Conservation (phyloP, 2,888 invertebrate genomes). For the Agonopterix subpropinquella region DNA sequence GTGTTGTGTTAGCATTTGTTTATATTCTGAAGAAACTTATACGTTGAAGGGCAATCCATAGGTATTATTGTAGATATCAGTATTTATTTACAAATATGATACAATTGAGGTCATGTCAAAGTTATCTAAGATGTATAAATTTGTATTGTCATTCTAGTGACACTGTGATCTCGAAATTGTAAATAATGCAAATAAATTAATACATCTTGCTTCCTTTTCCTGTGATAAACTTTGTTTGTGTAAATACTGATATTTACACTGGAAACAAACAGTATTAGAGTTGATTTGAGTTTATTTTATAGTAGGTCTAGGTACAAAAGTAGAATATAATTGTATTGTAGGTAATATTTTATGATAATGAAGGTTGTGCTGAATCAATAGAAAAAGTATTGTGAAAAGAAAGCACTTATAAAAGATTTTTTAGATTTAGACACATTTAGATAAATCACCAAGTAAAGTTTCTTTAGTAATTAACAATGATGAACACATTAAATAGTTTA, state of each 20-base stretch:
- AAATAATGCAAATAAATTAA: no score
- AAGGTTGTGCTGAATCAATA: neutral
- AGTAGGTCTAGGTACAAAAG: constrained; percentile 5
- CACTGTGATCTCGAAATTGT: no score
- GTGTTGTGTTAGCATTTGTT: constrained; percentile 50
- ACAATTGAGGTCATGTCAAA: neutral
- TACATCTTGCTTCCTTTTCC: no score
- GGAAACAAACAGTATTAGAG: constrained; percentile 16
- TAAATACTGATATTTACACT: neutral
- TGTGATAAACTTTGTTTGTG: no score
- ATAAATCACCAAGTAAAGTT: no score
- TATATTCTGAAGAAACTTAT: constrained; percentile 58
- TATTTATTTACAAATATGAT: neutral
- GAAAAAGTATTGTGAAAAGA: neutral
- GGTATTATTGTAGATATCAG: neutral
- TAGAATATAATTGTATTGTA: neutral
- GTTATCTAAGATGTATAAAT: neutral
- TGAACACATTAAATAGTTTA: no score
- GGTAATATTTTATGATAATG: no score
- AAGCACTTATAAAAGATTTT: no score
- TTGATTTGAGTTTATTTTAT: constrained; percentile 12
- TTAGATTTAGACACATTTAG: no score
- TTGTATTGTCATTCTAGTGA: no score
- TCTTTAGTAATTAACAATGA: no score
- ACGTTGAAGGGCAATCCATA: constrained; percentile 9